Percentiles rank a stretch among this genome's conserved stretches.
Evolutionary conservation across 1,140 invertebrate species (phyloP).

Genomic region (Drosophila fuyamai): DNA sequence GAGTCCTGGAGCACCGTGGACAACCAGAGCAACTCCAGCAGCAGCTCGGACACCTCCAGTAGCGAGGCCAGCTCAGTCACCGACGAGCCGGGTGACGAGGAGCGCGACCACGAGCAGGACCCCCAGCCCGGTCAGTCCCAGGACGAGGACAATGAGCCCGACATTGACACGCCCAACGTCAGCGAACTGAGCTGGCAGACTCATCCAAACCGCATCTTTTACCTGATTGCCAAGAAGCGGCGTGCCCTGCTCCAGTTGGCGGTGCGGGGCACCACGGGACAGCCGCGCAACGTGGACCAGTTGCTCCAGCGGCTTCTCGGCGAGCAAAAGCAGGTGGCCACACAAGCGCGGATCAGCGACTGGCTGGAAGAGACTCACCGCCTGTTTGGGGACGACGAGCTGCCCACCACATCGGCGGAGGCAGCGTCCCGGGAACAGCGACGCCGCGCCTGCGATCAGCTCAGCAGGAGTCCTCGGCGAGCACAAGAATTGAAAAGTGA

Average conservation of each 20-base stretch:
- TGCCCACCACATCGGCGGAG: constrained; percentile 70
- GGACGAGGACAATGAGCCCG: constrained; percentile 1
- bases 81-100: constrained; percentile 47
- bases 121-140: constrained; percentile 1
- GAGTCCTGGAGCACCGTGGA: constrained; percentile 89
- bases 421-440: constrained; percentile 57
- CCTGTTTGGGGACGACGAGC: constrained; percentile 60
- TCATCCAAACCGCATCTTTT: constrained; percentile 80
- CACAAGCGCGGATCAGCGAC: constrained; percentile 55
- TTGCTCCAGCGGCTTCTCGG: constrained; percentile 53
- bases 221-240: constrained; percentile 82
- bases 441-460: constrained; percentile 9
- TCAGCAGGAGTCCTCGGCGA: constrained; percentile 23
- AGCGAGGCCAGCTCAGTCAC: constrained; percentile 38
- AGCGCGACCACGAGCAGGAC: constrained; percentile 3
- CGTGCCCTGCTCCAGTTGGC: constrained; percentile 74
- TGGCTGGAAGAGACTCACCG: constrained; percentile 72
- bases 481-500: constrained; percentile 17
- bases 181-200: constrained; percentile 71
- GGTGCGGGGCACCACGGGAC: constrained; percentile 64
- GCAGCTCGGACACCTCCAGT: constrained; percentile 34
- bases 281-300: constrained; percentile 57
- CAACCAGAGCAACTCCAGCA: constrained; percentile 65
- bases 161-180: constrained; percentile 60
- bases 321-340: constrained; percentile 59